A percentile compares a stretch with the other conserved stretches of the same genome.
These are phyloP conservation scores for Herminia tarsipennalis DNA, from an alignment of 2,888 invertebrate species.

Conservation along the genomic window DNA sequence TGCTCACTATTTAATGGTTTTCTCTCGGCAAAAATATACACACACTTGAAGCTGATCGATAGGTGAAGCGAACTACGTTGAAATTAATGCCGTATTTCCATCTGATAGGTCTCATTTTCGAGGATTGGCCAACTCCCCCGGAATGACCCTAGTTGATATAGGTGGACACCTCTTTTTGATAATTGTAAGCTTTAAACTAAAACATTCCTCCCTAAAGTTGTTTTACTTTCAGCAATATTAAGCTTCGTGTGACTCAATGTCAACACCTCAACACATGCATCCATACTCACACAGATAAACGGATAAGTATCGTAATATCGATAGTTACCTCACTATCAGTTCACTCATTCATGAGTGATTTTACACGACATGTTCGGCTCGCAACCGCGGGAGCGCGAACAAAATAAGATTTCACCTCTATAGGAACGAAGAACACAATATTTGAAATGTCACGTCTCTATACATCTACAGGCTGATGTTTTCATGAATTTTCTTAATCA, in stretches of 20 bases:
- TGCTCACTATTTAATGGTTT: no score
- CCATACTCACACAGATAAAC: neutral
- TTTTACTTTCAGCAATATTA: neutral
- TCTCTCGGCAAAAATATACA: no score
- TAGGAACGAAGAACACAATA: slow-evolving; percentile 55
- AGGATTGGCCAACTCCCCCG: no score
- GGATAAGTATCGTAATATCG: slow-evolving; percentile 11
- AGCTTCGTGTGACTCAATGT: neutral
- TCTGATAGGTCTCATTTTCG: no score
- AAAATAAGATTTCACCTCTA: slow-evolving; percentile 56
- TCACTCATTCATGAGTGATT: slow-evolving; percentile 48
- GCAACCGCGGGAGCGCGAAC: slow-evolving; percentile 64
- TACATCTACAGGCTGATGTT: slow-evolving; percentile 43
- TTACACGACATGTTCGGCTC: slow-evolving; percentile 52
- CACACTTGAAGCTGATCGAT: no score
- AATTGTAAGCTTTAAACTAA: no score
- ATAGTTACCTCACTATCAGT: slow-evolving; percentile 25
- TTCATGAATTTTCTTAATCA: neutral
- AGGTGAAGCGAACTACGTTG: no score
- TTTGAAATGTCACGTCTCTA: slow-evolving; percentile 58
- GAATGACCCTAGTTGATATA: no score
- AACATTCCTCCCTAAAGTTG: no score
- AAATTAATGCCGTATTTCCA: no score
- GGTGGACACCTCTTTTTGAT: no score
- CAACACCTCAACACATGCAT: slow-evolving; percentile 4